Conservation (phyloP, 2,113 vertebrate genomes). For the Cheilinus undulatus region DNA sequence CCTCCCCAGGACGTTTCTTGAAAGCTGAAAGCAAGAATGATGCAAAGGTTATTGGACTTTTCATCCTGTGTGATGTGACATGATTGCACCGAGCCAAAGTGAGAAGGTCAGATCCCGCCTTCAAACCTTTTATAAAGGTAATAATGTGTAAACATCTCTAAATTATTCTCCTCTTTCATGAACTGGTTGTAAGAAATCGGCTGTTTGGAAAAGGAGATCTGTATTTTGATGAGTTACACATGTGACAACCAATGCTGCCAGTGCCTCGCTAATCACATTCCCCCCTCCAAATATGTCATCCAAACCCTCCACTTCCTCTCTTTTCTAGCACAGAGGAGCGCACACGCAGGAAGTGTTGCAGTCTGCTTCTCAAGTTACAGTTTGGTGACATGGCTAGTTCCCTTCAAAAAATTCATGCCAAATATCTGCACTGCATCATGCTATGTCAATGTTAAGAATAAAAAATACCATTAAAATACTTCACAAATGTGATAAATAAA, state of each 20-base stretch:
- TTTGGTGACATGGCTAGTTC: background rate
- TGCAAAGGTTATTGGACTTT: constrained; percentile 75
- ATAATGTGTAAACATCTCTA: constrained; percentile 46
- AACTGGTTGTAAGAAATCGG: constrained; percentile 18
- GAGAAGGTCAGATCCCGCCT: constrained; percentile 62
- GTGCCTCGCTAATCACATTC: constrained; percentile 63
- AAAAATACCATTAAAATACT: constrained; percentile 20
- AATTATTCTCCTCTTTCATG: constrained; percentile 32
- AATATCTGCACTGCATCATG: background rate
- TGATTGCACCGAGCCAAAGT: constrained; percentile 37
- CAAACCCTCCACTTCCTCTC: constrained; percentile 50
- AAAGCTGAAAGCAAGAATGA: constrained; percentile 64
- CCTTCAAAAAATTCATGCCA: background rate
- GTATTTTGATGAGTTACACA: constrained; percentile 50
- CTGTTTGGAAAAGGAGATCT: constrained; percentile 28
- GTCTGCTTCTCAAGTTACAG: constrained; percentile 41
- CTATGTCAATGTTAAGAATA: constrained; percentile 11
- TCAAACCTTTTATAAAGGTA: constrained; percentile 25
- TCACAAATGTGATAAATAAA: background rate
- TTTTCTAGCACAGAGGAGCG: constrained; percentile 50
- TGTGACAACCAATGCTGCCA: constrained; percentile 50
- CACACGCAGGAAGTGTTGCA: constrained; percentile 31
- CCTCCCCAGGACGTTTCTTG: constrained; percentile 52
- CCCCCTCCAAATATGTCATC: constrained; percentile 69
- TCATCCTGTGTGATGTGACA: constrained; percentile 64